Evolutionary conservation across 2,113 vertebrate genomes (phyloP), one percentile per base, ranked within the genome.

Genomic region (Alexandromys fortis): DNA sequence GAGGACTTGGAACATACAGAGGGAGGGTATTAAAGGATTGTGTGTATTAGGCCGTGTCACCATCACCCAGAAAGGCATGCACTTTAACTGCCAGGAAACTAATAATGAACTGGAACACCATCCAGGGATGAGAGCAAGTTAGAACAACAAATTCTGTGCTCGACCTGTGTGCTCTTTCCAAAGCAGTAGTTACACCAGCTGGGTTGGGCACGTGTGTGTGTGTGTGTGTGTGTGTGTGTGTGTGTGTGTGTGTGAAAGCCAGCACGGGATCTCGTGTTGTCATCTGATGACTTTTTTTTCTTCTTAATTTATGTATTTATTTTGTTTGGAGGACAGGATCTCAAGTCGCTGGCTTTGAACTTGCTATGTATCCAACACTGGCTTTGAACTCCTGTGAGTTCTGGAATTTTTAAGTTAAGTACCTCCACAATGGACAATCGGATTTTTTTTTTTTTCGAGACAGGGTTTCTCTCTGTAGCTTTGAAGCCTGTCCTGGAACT

Each of bases 51-150:
- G 70, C 1, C 42, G 58, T 38, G 67, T 90, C 93, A 63, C 81
- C 96, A 96, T 55, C 55, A 2, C 7, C 61, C 78, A 95, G 86
- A 97, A 98, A 96, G 83, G 86, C 79, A 91, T 91, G 86, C 0
- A n/a, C 30, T 81, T 86, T 58, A 94, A 96, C 72, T 91, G 96
- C 86, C 33, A 93, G 94, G 96, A 97, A 97, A 86, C 47, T 21
- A 73, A 55, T 45, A 35, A 95, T 75, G 73, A 94, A 96, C 75
- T 77, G 22, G 81, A 97, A 96, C 87, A 52, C 30, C 85, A 95
- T 79, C 82, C 95, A 72, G 47, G 55, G 89, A 13, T 2, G 0
- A 97, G 97, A 96, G 95, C 86, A 97, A 97, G 86, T 97, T 83
- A 87, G 95, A 88, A 97, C 95, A 96, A 73, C 79, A 86, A 42